Evolutionary conservation across 2,888 invertebrate genomes (phyloP).

Genomic region (Lysandra bellargus): DNA sequence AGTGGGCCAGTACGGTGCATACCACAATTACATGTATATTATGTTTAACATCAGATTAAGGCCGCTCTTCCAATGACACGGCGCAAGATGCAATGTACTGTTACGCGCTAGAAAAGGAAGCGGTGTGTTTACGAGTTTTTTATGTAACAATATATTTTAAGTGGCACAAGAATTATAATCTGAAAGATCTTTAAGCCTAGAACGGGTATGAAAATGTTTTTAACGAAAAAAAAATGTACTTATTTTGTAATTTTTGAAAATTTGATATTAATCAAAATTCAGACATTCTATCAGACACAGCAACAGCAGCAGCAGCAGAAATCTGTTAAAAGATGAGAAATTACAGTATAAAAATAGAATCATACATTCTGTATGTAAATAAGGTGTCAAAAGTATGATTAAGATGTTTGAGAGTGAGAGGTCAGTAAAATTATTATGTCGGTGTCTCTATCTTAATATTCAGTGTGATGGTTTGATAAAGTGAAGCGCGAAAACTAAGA

Average conservation of each 20-base stretch:
- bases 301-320: too few species aligned
- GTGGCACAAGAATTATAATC: background rate
- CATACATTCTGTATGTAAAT: background rate
- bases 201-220: too few species aligned
- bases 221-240: too few species aligned
- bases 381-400: background rate
- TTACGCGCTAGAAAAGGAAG: conserved; percentile 24
- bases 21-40: conserved; percentile 60
- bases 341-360: background rate
- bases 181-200: too few species aligned
- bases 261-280: too few species aligned
- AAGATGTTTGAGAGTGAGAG: background rate
- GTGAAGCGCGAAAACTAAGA: background rate
- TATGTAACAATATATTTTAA: background rate
- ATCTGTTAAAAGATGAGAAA: background rate
- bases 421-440: background rate
- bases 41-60: conserved; percentile 43
- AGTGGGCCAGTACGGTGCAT: conserved; percentile 69
- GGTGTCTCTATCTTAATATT: conserved; percentile 13
- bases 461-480: conserved; percentile 19
- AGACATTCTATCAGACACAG: too few species aligned
- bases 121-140: background rate
- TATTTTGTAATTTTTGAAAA: too few species aligned
- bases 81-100: conserved; percentile 33
- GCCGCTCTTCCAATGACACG: conserved; percentile 43